phyloP scores from a whole-genome alignment of 1,140 invertebrate genomes.

The Aphaenogaster rudis region DNA sequence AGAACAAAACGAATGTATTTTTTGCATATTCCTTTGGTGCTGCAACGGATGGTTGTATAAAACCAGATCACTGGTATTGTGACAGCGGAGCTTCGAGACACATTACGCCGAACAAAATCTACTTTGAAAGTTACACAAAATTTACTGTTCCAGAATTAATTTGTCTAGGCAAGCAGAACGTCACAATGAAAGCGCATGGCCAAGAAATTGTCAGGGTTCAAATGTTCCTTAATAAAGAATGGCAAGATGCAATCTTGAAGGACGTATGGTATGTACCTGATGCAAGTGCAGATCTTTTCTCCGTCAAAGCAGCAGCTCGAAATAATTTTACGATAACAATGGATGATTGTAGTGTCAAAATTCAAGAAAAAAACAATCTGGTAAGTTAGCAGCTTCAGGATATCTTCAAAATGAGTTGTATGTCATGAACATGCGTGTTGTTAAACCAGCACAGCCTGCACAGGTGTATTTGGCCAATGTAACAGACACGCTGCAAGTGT shows the following conservation, averaged over 20 bases:
- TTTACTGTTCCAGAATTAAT: not conserved
- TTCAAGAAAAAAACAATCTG: not conserved
- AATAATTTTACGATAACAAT: not conserved
- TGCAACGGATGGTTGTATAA: no score
- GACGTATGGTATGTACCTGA: not conserved
- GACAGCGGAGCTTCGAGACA: not conserved
- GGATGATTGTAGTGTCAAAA: not conserved
- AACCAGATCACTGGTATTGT: not conserved
- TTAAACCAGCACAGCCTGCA: not conserved
- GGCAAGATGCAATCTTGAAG: not conserved
- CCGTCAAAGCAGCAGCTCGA: not conserved
- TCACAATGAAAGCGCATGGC: not conserved
- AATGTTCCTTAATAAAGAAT: not conserved
- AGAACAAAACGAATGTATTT: not conserved
- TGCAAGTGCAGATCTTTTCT: not conserved
- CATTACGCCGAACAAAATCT: not conserved
- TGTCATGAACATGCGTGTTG: not conserved
- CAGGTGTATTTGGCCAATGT: slow-evolving; percentile 27
- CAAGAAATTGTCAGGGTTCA: not conserved
- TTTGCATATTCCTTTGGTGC: not conserved
- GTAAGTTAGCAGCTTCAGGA: not conserved
- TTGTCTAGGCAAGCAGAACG: not conserved
- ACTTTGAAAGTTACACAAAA: not conserved
- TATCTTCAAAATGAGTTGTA: not conserved
- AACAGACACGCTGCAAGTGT: slow-evolving; percentile 57